Base-by-base conservation (phyloP, 2,113 vertebrate species). In the Carettochelys insculpta region DNA sequence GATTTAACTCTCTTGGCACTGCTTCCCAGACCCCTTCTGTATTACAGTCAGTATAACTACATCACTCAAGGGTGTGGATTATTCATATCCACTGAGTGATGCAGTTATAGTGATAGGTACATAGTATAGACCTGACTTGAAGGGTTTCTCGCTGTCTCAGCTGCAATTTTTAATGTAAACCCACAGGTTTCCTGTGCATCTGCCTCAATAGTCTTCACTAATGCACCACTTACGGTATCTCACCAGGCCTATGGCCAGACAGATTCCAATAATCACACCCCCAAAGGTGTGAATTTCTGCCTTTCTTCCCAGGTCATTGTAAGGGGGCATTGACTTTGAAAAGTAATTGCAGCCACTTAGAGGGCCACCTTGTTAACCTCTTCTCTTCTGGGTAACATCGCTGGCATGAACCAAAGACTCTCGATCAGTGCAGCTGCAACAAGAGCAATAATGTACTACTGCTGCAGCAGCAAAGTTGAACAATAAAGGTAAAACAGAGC, bases 141-240 rank as follows among this genome's bases (percentile, higher is more conserved):
- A n/a, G 4, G 38, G 58, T 50, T 50, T 89, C 34, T 43, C 54
- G 22, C 19, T 31, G 83, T 45, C 76, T 82, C 56, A 68, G 45
- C 43, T 31, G 22, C 58, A 91, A 25, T 50, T 10, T 87, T 87
- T 90, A 48, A 31, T 82, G 50, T 87, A 89, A 73, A 47, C 34
- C 34, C 27, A 45, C 43, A 83, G 2, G 53, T 91, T 94, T 88
- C 77, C 88, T 91, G 47, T 53, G 91, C 51, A 92, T 82, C 78
- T 92, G 34, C 78, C 12, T 94, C 90, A 25, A 22, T 7, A 34
- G 77, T 5, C 77, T 80, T 88, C 94, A 94, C 83, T 92, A 88
- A 90, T 88, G 75, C 61, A 93, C 7, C 47, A 58, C 86, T 85
- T 77, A 58, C 86, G 83, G 8, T 38, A 19, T 89, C 53, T 76